phyloP scores from a whole-genome alignment of 2,797 vertebrate genomes.

The Lepilemur septentrionalis region DNA sequence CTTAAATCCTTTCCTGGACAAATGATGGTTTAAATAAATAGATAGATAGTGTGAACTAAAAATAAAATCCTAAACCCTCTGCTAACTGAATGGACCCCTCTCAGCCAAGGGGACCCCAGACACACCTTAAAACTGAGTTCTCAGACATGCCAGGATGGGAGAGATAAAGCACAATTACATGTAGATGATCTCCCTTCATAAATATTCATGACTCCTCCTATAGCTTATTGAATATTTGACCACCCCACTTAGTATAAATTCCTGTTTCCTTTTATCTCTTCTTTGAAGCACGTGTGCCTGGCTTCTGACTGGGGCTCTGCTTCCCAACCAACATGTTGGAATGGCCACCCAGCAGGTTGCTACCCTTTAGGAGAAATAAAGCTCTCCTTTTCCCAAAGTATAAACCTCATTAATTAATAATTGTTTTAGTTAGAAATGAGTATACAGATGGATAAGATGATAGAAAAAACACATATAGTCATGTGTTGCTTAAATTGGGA shows the following conservation, averaged over 20 bases:
- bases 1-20: constrained; percentile 25
- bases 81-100: neutral
- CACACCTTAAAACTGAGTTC: neutral
- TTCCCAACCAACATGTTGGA: neutral
- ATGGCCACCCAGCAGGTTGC: neutral
- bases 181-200: neutral
- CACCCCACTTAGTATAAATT: neutral
- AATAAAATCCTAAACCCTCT: neutral
- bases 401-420: neutral
- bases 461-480: neutral
- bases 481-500: neutral
- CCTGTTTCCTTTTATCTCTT: neutral
- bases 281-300: neutral
- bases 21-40: constrained; percentile 8
- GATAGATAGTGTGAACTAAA: neutral
- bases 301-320: neutral
- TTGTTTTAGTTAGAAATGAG: neutral
- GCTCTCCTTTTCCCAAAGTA: neutral
- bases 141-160: neutral
- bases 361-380: neutral
- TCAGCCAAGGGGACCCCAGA: neutral
- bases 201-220: neutral
- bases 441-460: neutral
- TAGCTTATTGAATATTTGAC: neutral
- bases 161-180: neutral